Conservation (phyloP, 2,113 vertebrate genomes). For the Columba janthina region DNA sequence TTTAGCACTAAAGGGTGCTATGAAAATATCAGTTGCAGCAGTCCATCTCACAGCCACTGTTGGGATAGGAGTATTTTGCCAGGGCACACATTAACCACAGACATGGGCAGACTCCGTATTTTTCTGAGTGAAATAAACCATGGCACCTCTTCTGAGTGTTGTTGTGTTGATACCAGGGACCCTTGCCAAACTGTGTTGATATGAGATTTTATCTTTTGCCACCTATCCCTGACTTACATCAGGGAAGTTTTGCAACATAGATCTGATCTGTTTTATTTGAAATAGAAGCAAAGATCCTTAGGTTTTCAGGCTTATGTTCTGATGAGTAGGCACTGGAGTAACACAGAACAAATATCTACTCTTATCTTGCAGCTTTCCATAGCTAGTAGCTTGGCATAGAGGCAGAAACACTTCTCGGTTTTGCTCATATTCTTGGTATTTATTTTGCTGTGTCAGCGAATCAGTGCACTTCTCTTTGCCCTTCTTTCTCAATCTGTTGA, state of each 20-base stretch:
- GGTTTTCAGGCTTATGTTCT: background rate
- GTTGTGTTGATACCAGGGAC: background rate
- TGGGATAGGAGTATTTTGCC: background rate
- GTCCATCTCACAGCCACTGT: background rate
- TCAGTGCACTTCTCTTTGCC: slow-evolving; percentile 8
- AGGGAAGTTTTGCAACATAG: background rate
- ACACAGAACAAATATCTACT: background rate
- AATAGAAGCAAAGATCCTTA: background rate
- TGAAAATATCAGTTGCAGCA: background rate
- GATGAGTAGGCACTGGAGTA: background rate
- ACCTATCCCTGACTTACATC: slow-evolving; percentile 14
- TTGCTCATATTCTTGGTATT: background rate
- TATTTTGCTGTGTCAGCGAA: background rate
- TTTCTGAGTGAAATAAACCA: background rate
- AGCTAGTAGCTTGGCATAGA: background rate
- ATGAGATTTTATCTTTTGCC: background rate
- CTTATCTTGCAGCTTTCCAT: background rate
- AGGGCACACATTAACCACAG: background rate
- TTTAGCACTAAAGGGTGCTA: background rate
- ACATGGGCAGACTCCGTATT: background rate
- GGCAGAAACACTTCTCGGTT: background rate
- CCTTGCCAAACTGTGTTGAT: background rate
- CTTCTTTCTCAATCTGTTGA: slow-evolving; percentile 23
- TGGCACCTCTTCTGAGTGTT: background rate
- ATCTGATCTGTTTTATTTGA: background rate